phyloP scores from a whole-genome alignment of 2,888 invertebrate species.

The Melanargia galathea region DNA sequence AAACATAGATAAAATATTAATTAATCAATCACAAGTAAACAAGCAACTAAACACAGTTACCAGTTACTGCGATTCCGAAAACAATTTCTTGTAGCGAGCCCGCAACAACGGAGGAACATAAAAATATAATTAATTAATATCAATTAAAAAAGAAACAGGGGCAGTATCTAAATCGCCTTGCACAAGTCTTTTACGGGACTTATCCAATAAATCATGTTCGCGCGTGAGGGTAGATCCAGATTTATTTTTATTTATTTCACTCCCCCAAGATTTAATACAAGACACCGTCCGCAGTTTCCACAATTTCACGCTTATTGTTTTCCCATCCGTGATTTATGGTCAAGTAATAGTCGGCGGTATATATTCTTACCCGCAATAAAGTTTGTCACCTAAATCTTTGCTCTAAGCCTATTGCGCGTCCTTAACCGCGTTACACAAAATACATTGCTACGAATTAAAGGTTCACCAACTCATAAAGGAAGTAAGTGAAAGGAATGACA shows the following conservation, averaged over 20 bases:
- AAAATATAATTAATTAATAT: conserved; percentile 54
- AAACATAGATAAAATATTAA: too few relatives aligned
- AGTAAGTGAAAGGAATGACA: conserved; percentile 4
- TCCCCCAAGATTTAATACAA: conserved; percentile 80
- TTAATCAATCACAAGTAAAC: not conserved
- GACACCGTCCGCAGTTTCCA: conserved; percentile 79
- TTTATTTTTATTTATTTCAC: conserved; percentile 82
- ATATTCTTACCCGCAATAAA: conserved; percentile 79
- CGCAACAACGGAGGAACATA: conserved; percentile 19
- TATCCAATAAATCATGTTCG: conserved; percentile 73
- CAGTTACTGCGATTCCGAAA: not conserved
- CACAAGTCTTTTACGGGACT: conserved; percentile 44
- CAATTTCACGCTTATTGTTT: conserved; percentile 83
- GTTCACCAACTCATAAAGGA: conserved; percentile 17
- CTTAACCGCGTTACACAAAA: conserved; percentile 29
- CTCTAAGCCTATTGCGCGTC: conserved; percentile 71
- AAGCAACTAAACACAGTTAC: not conserved
- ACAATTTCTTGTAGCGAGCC: conserved; percentile 6
- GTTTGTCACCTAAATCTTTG: conserved; percentile 81
- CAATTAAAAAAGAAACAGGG: conserved; percentile 51
- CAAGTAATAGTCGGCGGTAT: conserved; percentile 78
- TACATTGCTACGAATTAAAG: conserved; percentile 29
- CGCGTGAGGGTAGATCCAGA: conserved; percentile 69
- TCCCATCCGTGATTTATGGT: conserved; percentile 81
- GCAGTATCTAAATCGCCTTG: conserved; percentile 44